phyloP scores from a whole-genome alignment of 2,113 vertebrate species.

The Morone saxatilis region DNA sequence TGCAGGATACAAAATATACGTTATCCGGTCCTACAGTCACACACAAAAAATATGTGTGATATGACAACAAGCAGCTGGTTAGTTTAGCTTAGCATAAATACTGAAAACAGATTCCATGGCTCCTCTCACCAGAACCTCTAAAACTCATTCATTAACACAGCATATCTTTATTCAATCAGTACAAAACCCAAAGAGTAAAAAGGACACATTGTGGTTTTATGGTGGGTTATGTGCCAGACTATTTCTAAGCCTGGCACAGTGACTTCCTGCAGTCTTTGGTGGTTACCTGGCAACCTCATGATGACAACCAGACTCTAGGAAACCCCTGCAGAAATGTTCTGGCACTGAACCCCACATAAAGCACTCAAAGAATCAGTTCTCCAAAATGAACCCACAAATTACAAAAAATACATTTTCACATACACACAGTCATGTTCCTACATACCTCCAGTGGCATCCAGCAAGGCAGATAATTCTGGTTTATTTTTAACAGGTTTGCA shows the following conservation, averaged over 20 bases:
- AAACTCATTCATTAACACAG: not conserved
- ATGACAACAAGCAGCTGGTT: not conserved
- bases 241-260: not conserved
- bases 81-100: not conserved
- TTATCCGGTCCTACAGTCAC: too few species aligned
- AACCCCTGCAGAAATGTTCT: not conserved
- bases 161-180: not conserved
- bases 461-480: not conserved
- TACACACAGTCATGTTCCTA: not conserved
- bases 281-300: not conserved
- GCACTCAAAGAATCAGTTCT: not conserved
- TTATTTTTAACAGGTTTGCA: not conserved
- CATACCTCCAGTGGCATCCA: not conserved
- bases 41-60: too few species aligned
- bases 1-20: not conserved
- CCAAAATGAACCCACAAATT: not conserved
- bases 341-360: not conserved
- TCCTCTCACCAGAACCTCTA: not conserved
- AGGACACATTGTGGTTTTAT: not conserved
- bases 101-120: not conserved
- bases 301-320: not conserved
- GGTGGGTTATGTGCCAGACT: not conserved
- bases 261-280: not conserved
- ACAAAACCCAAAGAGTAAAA: not conserved
- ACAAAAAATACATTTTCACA: not conserved